These are phyloP conservation scores for Neoarius graeffei DNA, from an alignment of 2,113 vertebrate genomes.

Conservation along the genomic window DNA sequence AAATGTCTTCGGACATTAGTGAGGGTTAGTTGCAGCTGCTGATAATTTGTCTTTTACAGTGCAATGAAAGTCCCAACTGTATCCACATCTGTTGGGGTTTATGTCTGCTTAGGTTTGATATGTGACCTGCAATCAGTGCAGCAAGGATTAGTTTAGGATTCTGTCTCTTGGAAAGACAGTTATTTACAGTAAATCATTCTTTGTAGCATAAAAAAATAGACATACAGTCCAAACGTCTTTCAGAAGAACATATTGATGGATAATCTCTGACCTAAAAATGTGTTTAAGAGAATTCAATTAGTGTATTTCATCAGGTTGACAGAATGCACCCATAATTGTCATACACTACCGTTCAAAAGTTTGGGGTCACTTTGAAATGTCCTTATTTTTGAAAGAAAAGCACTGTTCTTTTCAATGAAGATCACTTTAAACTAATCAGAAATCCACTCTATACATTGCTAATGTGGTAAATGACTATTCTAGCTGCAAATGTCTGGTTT, in stretches of 20 bases:
- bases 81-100: conserved; percentile 31
- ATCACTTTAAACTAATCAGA: too few relatives aligned
- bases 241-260: neutral
- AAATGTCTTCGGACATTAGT: neutral
- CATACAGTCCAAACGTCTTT: neutral
- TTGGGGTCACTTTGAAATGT: too few relatives aligned
- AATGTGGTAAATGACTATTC: too few relatives aligned
- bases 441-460: too few relatives aligned
- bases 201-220: neutral
- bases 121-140: conserved; percentile 48
- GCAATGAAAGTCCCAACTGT: conserved; percentile 30
- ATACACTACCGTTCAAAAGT: too few relatives aligned
- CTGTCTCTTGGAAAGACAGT: neutral
- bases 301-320: neutral
- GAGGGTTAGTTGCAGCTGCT: conserved; percentile 46
- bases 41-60: conserved; percentile 43
- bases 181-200: neutral
- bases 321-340: neutral
- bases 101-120: neutral
- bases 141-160: neutral
- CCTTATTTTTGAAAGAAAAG: too few relatives aligned
- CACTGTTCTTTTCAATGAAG: too few relatives aligned
- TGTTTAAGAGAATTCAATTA: neutral
- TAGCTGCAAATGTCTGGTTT: too few relatives aligned
- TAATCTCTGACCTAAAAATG: neutral